These are phyloP conservation scores for Sprattus sprattus DNA, from an alignment of 2,113 vertebrate genomes.

Conservation along the genomic window DNA sequence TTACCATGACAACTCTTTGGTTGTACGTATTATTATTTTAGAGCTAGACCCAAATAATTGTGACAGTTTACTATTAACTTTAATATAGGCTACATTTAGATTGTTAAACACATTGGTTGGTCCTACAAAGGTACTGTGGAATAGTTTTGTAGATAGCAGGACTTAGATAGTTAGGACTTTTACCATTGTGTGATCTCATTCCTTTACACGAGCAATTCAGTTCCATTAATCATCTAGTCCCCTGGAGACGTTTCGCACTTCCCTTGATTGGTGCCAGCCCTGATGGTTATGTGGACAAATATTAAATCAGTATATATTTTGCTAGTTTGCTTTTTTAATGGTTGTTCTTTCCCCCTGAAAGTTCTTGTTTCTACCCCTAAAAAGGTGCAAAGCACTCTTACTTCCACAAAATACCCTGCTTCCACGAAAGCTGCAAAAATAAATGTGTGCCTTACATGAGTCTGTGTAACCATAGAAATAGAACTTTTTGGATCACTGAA, in stretches of 20 bases:
- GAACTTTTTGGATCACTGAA: background rate
- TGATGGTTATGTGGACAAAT: background rate
- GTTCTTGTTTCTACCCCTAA: background rate
- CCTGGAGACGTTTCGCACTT: slow-evolving; percentile 64
- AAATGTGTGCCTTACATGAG: slow-evolving; percentile 1
- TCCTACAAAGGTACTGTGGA: background rate
- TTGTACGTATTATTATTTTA: background rate
- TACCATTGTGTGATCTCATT: background rate
- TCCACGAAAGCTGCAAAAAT: slow-evolving; percentile 46
- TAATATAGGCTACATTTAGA: background rate
- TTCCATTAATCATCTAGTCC: slow-evolving; percentile 31
- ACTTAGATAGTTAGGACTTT: background rate
- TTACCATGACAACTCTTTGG: slow-evolving; percentile 29
- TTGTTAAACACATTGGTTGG: background rate
- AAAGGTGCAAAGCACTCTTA: slow-evolving; percentile 10
- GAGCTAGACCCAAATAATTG: slow-evolving; percentile 11
- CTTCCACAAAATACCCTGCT: slow-evolving; percentile 46
- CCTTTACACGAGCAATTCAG: background rate
- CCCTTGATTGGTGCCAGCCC: slow-evolving; percentile 26
- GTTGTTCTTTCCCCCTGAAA: background rate
- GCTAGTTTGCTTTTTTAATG: background rate
- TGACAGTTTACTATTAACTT: slow-evolving; percentile 33
- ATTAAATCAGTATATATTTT: background rate
- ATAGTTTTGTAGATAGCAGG: background rate
- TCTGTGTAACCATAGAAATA: background rate